Conservation (phyloP, 2,113 vertebrate genomes). For the Tupaia tana region DNA sequence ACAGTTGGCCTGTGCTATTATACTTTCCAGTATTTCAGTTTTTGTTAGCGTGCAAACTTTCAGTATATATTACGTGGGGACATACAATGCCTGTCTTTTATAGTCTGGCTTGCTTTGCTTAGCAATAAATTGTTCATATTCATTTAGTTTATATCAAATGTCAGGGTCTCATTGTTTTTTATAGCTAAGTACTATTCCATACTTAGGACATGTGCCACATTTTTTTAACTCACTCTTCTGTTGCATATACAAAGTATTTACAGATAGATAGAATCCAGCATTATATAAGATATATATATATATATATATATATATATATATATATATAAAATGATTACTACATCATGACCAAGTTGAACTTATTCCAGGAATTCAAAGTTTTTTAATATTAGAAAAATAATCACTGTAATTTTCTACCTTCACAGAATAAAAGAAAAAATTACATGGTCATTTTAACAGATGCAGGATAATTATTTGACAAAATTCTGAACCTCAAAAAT, state of each 20-base stretch:
- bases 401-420: not conserved
- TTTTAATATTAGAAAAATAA: slow-evolving; percentile 46
- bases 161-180: too few relatives aligned
- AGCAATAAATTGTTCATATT: too few relatives aligned
- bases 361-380: not conserved
- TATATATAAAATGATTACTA: not conserved
- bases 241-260: not conserved
- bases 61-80: too few relatives aligned
- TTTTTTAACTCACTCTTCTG: too few relatives aligned
- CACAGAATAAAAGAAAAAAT: slow-evolving; percentile 22
- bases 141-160: too few relatives aligned
- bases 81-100: too few relatives aligned
- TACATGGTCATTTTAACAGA: not conserved
- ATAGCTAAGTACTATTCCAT: too few relatives aligned
- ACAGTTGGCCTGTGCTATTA: too few relatives aligned
- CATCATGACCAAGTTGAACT: not conserved
- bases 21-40: too few relatives aligned
- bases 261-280: not conserved
- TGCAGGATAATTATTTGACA: slow-evolving; percentile 21
- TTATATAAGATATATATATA: not conserved
- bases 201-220: too few relatives aligned
- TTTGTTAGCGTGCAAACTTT: too few relatives aligned
- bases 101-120: too few relatives aligned
- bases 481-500: not conserved
- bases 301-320: not conserved